Evolutionary conservation across 2,113 vertebrate species (phyloP).

Genomic region (Reinhardtius hippoglossoides): DNA sequence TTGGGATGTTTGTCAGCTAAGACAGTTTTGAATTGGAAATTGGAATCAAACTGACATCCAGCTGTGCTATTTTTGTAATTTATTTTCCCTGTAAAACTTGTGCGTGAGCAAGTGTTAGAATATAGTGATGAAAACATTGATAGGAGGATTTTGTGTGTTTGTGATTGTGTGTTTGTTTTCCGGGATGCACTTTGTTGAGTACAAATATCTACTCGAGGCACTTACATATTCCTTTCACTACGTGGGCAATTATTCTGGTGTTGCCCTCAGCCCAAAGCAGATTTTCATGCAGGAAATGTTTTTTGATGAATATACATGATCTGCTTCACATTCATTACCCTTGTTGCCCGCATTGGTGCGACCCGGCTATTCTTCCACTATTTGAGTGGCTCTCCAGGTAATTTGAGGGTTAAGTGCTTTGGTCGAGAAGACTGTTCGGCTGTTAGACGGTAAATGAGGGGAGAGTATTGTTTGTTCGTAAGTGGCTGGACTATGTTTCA

Average conservation of each 20-base stretch:
- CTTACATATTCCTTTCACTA: constrained; percentile 37
- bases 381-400: constrained; percentile 42
- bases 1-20: constrained; percentile 21
- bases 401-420: constrained; percentile 40
- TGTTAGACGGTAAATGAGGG: constrained; percentile 25
- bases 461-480: constrained; percentile 21
- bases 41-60: constrained; percentile 8
- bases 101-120: background rate
- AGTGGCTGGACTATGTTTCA: constrained; percentile 12
- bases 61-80: background rate
- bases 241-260: constrained; percentile 52
- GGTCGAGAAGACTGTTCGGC: constrained; percentile 29
- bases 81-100: background rate
- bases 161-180: constrained; percentile 11
- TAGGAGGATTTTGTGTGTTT: background rate
- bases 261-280: constrained; percentile 44
- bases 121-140: background rate
- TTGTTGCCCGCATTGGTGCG: constrained; percentile 37
- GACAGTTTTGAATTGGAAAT: constrained; percentile 12
- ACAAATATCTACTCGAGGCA: constrained; percentile 10
- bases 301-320: constrained; percentile 64
- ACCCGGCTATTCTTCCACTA: background rate
- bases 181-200: constrained; percentile 7
- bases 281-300: constrained; percentile 39
- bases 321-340: constrained; percentile 51